Evolutionary conservation across 1,140 invertebrate species (phyloP), one percentile per base, ranked within the genome.

Genomic region (Euglossa dilemma): DNA sequence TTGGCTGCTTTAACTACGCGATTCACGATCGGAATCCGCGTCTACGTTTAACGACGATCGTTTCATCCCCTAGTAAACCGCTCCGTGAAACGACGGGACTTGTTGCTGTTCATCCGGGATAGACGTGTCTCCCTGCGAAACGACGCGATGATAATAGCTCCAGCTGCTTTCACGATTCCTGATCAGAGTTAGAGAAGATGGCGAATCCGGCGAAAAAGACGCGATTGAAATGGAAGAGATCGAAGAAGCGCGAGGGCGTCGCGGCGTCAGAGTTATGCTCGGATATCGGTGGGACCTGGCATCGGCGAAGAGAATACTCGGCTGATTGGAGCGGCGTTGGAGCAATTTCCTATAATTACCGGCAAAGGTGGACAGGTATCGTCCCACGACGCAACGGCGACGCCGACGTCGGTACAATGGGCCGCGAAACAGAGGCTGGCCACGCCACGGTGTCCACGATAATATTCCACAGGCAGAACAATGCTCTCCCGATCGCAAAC

Each of bases 321-420:
- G 77, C 71, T 92, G 89, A 93, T 93, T 92, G 90, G 84, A 90
- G 80, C 74, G 81, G 63, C 83, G 89, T 91, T 90, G 78, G 82
- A 87, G 89, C 91, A 93, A 93, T 93, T 93, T 92, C 89, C 90
- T 84, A 84, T 86, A 90, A 93, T 93, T 93, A 92, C 77, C 82
- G 77, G 61, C 47, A 73, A 87, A 87, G 86, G 85, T 84, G 80
- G 83, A 87, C 79, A 75, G 79, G 69, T 86, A 87, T 85, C 56
- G 66, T 77, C 56, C 59, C 28, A 64, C 59, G 56, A 63, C 23
- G 45, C 76, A 59, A 25, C 36, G 54, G 74, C 28, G 54, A 59
- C 45, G 59, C 12, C 43, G 61, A 70, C n/a, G 57, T 6, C 36
- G 52, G n/a, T 36, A 90, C 88, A 92, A 92, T 92, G 70, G 91